Conservation (phyloP, 2,113 vertebrate genomes). For the Eonycteris spelaea region DNA sequence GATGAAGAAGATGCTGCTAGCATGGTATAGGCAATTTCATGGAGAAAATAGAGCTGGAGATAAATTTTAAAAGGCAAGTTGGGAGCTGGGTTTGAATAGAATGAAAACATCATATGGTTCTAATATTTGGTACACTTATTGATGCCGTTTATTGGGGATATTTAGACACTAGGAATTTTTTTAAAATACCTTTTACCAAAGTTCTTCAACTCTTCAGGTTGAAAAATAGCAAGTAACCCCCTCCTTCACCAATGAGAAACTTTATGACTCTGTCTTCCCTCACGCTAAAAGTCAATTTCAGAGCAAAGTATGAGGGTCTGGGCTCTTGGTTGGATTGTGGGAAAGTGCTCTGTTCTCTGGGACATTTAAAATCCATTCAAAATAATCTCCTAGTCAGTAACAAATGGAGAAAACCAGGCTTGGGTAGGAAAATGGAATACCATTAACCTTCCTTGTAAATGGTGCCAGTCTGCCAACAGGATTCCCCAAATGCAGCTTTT, state of each 20-base stretch:
- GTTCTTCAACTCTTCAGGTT: background rate
- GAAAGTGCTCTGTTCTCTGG: background rate
- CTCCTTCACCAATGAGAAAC: background rate
- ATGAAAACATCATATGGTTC: background rate
- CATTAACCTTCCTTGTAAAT: background rate
- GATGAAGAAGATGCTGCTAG: background rate
- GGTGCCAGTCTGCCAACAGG: background rate
- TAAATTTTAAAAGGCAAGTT: background rate
- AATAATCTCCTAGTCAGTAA: conserved; percentile 8
- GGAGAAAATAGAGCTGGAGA: background rate
- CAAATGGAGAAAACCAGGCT: background rate
- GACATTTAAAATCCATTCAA: conserved; percentile 21
- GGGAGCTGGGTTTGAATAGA: background rate
- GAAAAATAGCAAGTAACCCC: background rate
- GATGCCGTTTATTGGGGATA: background rate
- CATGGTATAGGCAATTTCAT: background rate
- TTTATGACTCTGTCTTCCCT: background rate
- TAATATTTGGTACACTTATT: background rate
- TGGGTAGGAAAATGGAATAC: background rate
- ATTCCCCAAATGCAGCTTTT: background rate
- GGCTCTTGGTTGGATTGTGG: background rate
- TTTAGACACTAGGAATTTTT: background rate
- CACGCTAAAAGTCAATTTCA: background rate
- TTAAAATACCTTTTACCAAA: background rate
- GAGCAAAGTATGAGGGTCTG: background rate